Evolutionary conservation across 2,888 invertebrate genomes (phyloP), one percentile per base, ranked within the genome.

Genomic region (Drosophila paramelanica): DNA sequence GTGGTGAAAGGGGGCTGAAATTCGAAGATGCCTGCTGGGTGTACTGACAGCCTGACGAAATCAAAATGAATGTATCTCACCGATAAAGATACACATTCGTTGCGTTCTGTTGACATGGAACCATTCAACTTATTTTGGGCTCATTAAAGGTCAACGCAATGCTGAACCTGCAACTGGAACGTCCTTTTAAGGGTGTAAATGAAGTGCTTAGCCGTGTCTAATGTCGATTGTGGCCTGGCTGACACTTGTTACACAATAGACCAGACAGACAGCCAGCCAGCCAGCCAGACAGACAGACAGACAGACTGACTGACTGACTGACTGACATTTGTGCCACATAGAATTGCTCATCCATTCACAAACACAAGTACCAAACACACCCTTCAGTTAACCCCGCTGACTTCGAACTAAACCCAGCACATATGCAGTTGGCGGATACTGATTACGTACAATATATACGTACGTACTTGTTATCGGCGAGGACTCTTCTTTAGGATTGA

Each of bases 151-250:
- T 73, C 77, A 77, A 60, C 38, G 45, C 55, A 52, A 33, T 33
- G 23, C 42, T 17, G 36, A 25, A 45, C 45, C 67, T 58, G 56
- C 52, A 52, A 38, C 52, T 67, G n/a, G 45, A 33, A 49, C 52
- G 47, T 56, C 49, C 50, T 77, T 77, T 89, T 82, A 81, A 88
- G 90, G 90, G 89, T 88, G 83, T 84, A 62, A 87, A 82, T 88
- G 81, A 89, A 90, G 90, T 89, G 89, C 91, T 90, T 89, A 87
- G 82, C 90, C 89, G 79, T 90, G 87, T 90, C 90, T 83, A 91
- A 91, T 67, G 65, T 78, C 53, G 72, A 55, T 70, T 70, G 46
- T 59, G 72, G 62, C 59, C 71, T 60, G 45, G 46, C 67, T 59
- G 68, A 76, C 88, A 84, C 88, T 88, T 82, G 85, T 88, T 79